Percentiles rank a stretch among this genome's conserved stretches.
Evolutionary conservation across 2,888 invertebrate species (phyloP).

Genomic region (Julus scanicus): DNA sequence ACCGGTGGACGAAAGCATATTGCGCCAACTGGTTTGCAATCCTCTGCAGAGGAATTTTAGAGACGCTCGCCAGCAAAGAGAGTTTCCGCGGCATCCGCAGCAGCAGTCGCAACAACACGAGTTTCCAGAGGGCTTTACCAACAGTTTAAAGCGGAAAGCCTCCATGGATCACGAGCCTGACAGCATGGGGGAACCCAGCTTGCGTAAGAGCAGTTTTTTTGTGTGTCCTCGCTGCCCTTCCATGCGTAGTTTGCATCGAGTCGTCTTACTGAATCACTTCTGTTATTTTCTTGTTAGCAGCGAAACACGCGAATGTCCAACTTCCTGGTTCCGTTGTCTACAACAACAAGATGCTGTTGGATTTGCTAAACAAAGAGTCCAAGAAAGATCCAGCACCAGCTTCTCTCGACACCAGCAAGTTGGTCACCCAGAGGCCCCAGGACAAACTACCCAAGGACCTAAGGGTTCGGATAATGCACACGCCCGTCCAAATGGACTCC

Average conservation of each 20-base stretch:
- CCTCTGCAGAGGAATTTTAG: constrained; percentile 12
- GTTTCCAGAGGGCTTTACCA: constrained; percentile 7
- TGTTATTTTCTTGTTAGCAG: not conserved
- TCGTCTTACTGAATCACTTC: too few relatives aligned
- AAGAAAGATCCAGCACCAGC: constrained; percentile 75
- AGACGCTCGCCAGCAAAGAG: not conserved
- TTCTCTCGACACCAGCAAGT: constrained; percentile 59
- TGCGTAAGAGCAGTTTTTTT: constrained; percentile 40
- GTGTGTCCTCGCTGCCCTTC: too few relatives aligned
- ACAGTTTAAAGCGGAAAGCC: constrained; percentile 43
- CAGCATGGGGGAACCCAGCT: constrained; percentile 55
- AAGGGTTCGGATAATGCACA: constrained; percentile 61
- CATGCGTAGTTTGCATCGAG: too few relatives aligned
- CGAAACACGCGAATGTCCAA: constrained; percentile 10
- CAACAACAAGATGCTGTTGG: constrained; percentile 81
- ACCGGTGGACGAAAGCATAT: constrained; percentile 44
- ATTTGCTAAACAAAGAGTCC: constrained; percentile 75
- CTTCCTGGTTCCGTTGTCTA: not conserved
- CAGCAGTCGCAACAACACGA: constrained; percentile 36
- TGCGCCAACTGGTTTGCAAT: constrained; percentile 51
- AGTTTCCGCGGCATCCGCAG: constrained; percentile 27
- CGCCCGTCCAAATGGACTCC: constrained; percentile 58
- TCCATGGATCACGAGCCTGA: constrained; percentile 54
- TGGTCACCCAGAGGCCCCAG: constrained; percentile 72
- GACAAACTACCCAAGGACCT: constrained; percentile 65